Percentiles rank a stretch among this genome's conserved stretches.
These are phyloP conservation scores for Araneus ventricosus DNA, from an alignment of 1,140 invertebrate species.

Conservation along the genomic window DNA sequence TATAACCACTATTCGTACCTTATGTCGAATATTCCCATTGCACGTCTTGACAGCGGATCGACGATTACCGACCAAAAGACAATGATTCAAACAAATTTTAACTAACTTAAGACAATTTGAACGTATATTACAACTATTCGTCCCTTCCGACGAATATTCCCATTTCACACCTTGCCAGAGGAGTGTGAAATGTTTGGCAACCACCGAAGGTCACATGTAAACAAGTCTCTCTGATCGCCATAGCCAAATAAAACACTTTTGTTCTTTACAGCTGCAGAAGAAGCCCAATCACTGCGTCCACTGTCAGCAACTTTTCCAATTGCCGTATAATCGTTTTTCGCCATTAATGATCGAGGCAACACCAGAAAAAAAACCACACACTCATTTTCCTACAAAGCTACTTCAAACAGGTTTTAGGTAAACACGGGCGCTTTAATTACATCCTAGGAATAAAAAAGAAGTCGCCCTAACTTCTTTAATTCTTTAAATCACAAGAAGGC, in stretches of 20 bases:
- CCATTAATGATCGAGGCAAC: neutral
- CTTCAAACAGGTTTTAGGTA: constrained; percentile 53
- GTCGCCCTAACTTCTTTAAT: constrained; percentile 49
- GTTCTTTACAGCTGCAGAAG: constrained; percentile 9
- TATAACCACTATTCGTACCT: no score
- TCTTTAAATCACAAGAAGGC: constrained; percentile 61
- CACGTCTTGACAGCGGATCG: neutral
- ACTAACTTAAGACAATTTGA: neutral
- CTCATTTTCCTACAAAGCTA: constrained; percentile 29
- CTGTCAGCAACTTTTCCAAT: constrained; percentile 29
- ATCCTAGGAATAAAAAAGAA: constrained; percentile 6
- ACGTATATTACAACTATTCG: neutral
- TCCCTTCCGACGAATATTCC: neutral
- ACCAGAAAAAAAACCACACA: constrained; percentile 13
- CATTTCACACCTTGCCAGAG: neutral
- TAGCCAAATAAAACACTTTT: neutral
- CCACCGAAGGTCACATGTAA: neutral
- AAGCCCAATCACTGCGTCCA: neutral
- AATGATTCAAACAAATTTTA: neutral
- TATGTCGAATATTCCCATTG: no score
- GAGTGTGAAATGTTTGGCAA: neutral
- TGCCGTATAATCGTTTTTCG: constrained; percentile 9
- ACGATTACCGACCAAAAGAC: neutral
- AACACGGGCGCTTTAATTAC: constrained; percentile 59
- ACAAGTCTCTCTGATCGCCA: neutral